Evolutionary conservation across 2,888 invertebrate species (phyloP), one percentile per base, ranked within the genome.

Genomic region (Netelia inedita): DNA sequence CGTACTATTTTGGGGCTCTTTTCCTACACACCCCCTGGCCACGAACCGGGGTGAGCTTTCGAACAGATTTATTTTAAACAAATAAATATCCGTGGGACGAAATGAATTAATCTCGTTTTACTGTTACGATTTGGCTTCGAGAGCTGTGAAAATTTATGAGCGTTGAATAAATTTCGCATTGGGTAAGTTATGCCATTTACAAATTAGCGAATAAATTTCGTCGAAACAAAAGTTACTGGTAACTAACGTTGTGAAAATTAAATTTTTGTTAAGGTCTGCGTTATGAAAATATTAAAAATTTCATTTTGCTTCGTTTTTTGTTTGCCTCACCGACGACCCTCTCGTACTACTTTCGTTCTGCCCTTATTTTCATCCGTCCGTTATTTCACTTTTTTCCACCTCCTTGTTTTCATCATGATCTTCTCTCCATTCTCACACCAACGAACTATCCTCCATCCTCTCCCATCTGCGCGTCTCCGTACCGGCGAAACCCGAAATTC

Each of bases 401-500:
- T 35, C 35, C 35, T 6, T 6, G 35, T 35, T 35, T 35, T 35
- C 35, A 35, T 35, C 35, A 6, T 35, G 35, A 35, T 35, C 35
- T 35, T 35, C 6, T 35, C 35, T 35, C 6, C 35, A 35, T 35
- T 35, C 35, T 35, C 35, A 35, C 35, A 35, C 35, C 35, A 35
- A 5, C 35, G 35, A 28, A 28, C 3, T 28, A 28, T 35, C 35
- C 35, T 35, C 35, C 35, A 6, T 35, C 6, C 35, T 35, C 35
- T 35, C 35, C 1, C 35, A 35, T 35, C 35, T 6, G 35, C 35
- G 35, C 35, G 35, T 35, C 28, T 57, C 53, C 35, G 46, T 28
- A 35, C 14, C 19, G 16, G 16, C 66, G 21, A n/a, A 43, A 14
- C 8, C 41, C 53, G 1, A 55, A 78, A 68, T 68, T 79, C 69